These are phyloP conservation scores for Drosophila cracens DNA, from an alignment of 2,888 invertebrate species.

Conservation along the genomic window DNA sequence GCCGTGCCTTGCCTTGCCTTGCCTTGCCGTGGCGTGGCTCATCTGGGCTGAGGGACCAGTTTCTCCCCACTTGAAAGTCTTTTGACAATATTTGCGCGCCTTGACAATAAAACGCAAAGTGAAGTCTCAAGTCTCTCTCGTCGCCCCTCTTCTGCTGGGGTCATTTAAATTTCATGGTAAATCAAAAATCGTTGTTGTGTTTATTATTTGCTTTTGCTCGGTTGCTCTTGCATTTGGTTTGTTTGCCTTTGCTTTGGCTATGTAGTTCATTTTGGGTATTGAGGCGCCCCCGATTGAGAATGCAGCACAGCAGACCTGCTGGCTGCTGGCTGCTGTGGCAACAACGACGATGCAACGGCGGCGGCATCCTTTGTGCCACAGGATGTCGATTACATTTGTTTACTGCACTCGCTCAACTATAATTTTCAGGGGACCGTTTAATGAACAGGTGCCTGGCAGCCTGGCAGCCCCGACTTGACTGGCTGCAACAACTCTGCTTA, in stretches of 20 bases:
- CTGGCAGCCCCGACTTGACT: not conserved
- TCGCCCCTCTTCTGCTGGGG: conserved; percentile 38
- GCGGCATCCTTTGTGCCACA: conserved; percentile 74
- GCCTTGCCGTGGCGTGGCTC: no score
- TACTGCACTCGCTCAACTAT: conserved; percentile 73
- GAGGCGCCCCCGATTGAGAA: conserved; percentile 45
- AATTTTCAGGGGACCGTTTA: conserved; percentile 70
- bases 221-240: conserved; percentile 14
- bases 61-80: conserved; percentile 53
- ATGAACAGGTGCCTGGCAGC: conserved; percentile 70
- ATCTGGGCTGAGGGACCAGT: conserved; percentile 10
- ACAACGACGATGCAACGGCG: conserved; percentile 13
- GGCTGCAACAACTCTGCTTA: conserved; percentile 39
- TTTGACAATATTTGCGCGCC: conserved; percentile 80
- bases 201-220: conserved; percentile 69
- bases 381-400: conserved; percentile 79
- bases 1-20: conserved; percentile 8
- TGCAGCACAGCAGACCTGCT: conserved; percentile 32
- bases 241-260: conserved; percentile 30
- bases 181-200: conserved; percentile 77
- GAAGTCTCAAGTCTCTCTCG: conserved; percentile 48
- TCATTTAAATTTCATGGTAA: conserved; percentile 80
- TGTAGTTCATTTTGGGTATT: conserved; percentile 54
- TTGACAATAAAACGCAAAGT: conserved; percentile 78
- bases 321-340: conserved; percentile 15